Evolutionary conservation across 2,888 invertebrate species (phyloP).

Genomic region (Amiota mariae): DNA sequence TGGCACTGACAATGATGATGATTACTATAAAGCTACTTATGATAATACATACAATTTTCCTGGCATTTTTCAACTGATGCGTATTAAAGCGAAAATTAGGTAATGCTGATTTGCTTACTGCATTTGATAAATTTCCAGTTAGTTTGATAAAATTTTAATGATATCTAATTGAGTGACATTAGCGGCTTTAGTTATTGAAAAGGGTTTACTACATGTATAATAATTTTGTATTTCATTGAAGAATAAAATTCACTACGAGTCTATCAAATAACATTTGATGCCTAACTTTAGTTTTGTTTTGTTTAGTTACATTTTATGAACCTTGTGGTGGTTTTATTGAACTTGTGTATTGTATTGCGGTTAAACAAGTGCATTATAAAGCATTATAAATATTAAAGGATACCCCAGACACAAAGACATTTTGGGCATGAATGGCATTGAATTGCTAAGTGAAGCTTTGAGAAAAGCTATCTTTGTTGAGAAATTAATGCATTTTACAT

Average conservation of each 20-base stretch:
- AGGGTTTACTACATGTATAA: background rate
- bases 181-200: background rate
- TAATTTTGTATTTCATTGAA: background rate
- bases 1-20: background rate
- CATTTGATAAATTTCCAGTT: background rate
- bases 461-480: slow-evolving; percentile 20
- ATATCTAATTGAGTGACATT: slow-evolving; percentile 12
- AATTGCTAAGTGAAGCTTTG: background rate
- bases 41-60: background rate
- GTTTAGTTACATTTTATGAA: background rate
- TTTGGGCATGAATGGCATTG: background rate
- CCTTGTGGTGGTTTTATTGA: slow-evolving; percentile 12
- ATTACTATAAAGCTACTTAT: background rate
- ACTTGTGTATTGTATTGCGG: background rate
- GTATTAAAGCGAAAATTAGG: background rate
- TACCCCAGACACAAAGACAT: background rate
- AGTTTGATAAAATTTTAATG: slow-evolving; percentile 12
- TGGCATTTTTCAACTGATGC: slow-evolving; percentile 5
- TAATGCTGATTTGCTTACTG: background rate
- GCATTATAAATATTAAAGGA: slow-evolving; percentile 17
- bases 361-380: slow-evolving; percentile 1
- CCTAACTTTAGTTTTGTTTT: no score
- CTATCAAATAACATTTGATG: no score
- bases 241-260: background rate
- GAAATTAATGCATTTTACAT: slow-evolving; percentile 40